Base-by-base conservation (phyloP, 2,888 invertebrate species). In the Fragum fragum region DNA sequence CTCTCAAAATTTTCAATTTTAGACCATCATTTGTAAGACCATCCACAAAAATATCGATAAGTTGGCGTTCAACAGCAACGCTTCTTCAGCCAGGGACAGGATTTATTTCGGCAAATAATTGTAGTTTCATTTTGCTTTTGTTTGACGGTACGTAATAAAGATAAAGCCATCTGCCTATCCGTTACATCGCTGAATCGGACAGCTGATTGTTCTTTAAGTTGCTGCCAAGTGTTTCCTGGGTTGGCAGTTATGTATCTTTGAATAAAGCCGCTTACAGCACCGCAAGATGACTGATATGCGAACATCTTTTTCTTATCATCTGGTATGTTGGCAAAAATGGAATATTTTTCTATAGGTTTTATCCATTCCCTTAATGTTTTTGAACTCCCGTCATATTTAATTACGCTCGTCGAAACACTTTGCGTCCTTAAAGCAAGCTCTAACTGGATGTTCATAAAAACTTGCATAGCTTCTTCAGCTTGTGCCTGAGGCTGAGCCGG, bases 31-130 rank as follows among this genome's bases (percentile, higher is more conserved):
- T 36, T n/a, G 26, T 23, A 2, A 75, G 21, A 2, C 75, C 75
- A 11, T 75, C 75, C 14, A 53, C 57, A 57, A 75, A 75, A 3
- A 36, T 36, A 28, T 75, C 75, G n/a, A 69, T 53, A 39, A 75
- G 6, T 28, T 52, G 55, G 1, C 53, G n/a, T 57, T 75, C 75
- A 1, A 75, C 9, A 53, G 29, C 39, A 42, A 76, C 6, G 76
- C 76, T 3, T 75, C 75, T 23, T 66, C 55, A 6, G 66, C 75
- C 23, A 75, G 16, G 21, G 75, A 52, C 7, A 75, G 18, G n/a
- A 75, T 66, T 11, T 55, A 18, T 68, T 75, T 68, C 21, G 75
- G 53, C 36, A 75, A 5, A 2, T 5, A 16, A 68, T 68, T 11
- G 68, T 53, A 16, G n/a, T 36, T 61, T 66, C 57, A 11, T 61